These are phyloP conservation scores for Cancer borealis DNA, from an alignment of 2,888 invertebrate species.

Conservation along the genomic window DNA sequence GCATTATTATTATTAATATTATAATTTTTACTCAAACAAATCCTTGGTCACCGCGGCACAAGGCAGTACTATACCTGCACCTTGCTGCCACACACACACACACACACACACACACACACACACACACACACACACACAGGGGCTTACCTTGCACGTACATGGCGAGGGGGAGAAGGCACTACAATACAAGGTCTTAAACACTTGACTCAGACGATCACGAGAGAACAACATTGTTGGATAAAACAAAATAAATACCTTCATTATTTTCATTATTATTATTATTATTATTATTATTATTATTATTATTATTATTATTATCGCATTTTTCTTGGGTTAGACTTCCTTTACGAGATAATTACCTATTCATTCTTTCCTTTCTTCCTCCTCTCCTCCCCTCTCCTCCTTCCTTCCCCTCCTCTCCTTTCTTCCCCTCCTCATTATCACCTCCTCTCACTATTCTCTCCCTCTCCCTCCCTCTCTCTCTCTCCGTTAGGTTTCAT, in stretches of 20 bases:
- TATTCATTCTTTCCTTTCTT: background rate
- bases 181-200: no score
- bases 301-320: no score
- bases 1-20: constrained; percentile 5
- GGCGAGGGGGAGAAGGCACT: no score
- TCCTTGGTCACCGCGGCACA: background rate
- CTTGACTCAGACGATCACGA: no score
- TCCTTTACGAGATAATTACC: background rate
- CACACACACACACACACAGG: no score
- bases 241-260: no score
- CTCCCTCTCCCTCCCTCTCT: background rate
- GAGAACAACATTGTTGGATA: no score
- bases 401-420: background rate
- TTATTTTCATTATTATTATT: no score
- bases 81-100: background rate
- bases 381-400: background rate
- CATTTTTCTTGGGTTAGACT: no score
- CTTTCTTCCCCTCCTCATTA: background rate
- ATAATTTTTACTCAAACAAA: background rate
- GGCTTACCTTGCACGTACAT: no score
- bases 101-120: background rate
- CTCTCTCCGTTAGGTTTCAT: background rate
- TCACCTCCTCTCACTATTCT: background rate
- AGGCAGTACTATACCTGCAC: background rate
- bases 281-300: no score